Evolutionary conservation across 92 coral and sea anemone species (phyloP), one percentile per base, ranked within the genome.

Genomic region (Actinernus sp.): DNA sequence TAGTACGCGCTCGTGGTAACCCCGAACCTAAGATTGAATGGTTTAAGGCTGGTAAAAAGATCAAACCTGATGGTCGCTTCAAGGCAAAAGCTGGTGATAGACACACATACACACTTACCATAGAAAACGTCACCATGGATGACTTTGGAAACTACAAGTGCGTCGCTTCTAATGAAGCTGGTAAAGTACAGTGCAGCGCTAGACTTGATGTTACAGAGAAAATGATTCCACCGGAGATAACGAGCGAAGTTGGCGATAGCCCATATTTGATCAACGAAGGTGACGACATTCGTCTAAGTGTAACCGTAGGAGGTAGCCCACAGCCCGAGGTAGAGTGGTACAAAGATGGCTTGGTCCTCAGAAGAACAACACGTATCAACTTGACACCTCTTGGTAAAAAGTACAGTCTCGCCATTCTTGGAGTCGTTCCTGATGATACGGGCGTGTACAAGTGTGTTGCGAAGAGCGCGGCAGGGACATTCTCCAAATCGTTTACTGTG

Each of bases 361-460:
- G 85, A 31, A 76, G 90, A 81, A 88, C 84, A 33, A 58, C 68
- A 31, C 95, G 79, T 49, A 74, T 76, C 53, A 83, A 58, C 48
- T 28, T 95, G 65, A 64, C 90, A n/a, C 61, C 88, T 16, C 62
- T 84, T 37, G 95, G 95, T 22, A 78, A 71, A 32, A 79, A 63
- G 76, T 84, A 65, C 59, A 86, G 69, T 37, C 72, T 91, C 5
- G 74, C 79, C 25, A 71, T 95, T 24, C 63, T 73, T 16, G 61
- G 55, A 40, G 85, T 83, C 41, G 62, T 73, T 26, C 74, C 85
- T 29, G 93, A 88, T 25, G 99, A 95, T 71, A 76, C 96, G 51
- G 99, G 99, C 12, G 85, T 83, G 14, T 91, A 74, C 71, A 95
- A 87, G 65, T 95, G 99, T 43, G 89, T 88, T 28, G 99, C 97